Evolutionary conservation across 2,113 vertebrate species (phyloP).

Genomic region (Trematocara marginatum): DNA sequence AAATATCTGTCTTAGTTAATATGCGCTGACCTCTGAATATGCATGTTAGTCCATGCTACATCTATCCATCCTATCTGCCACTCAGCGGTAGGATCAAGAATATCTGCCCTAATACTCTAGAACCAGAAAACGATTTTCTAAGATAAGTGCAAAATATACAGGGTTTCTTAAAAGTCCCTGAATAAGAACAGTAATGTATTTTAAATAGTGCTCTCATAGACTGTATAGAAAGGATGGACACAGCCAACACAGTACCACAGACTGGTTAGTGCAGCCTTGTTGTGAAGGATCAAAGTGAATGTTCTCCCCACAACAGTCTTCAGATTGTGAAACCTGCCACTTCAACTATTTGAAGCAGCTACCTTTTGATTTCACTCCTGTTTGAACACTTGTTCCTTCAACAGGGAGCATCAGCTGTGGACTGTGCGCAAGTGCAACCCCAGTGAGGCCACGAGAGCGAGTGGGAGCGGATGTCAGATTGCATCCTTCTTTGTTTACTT

Average conservation of each 20-base stretch:
- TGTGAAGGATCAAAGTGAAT: neutral
- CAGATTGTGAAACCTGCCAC: neutral
- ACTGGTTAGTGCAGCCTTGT: neutral
- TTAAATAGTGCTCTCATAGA: neutral
- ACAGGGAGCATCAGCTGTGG: neutral
- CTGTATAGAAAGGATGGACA: neutral
- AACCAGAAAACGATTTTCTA: neutral
- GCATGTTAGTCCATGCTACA: neutral
- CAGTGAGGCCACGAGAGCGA: neutral
- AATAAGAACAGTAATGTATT: neutral
- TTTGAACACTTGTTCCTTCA: neutral
- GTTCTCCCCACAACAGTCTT: neutral
- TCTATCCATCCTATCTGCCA: neutral
- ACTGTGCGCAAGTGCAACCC: neutral
- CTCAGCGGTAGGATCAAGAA: neutral
- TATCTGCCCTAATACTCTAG: neutral
- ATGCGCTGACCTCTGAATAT: neutral
- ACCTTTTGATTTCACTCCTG: neutral
- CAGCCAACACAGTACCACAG: neutral
- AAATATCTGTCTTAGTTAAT: neutral
- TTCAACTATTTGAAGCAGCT: neutral
- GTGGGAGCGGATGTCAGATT: neutral
- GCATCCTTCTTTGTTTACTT: constrained; percentile 27
- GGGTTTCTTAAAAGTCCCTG: neutral
- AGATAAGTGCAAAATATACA: neutral